Conservation (phyloP, 2,888 invertebrate species). For the Agrilus cyanescens region DNA sequence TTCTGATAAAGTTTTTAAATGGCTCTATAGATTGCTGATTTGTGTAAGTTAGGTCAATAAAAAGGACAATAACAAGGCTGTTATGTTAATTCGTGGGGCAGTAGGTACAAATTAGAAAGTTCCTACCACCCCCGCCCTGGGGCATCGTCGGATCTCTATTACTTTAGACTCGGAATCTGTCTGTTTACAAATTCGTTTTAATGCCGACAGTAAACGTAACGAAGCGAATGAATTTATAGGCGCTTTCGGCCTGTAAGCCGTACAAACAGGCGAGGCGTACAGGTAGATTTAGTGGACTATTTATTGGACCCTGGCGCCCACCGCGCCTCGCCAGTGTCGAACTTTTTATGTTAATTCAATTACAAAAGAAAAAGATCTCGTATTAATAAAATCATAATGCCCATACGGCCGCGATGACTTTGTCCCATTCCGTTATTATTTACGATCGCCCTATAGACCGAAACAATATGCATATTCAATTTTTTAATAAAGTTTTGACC, state of each 20-base stretch:
- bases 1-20: no score
- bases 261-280: no score
- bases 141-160: slow-evolving; percentile 18
- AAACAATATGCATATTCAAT: no score
- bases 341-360: slow-evolving; percentile 10
- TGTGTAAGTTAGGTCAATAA: slow-evolving; percentile 12
- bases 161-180: slow-evolving; percentile 21
- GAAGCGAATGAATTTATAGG: slow-evolving; percentile 26
- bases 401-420: no score
- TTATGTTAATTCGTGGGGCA: slow-evolving; percentile 20
- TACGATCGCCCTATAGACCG: no score
- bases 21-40: slow-evolving; percentile 3
- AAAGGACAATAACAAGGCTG: slow-evolving; percentile 17
- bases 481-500: no score
- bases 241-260: slow-evolving; percentile 12
- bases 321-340: slow-evolving; percentile 10
- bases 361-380: not conserved
- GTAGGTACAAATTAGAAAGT: no score
- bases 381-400: no score
- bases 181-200: slow-evolving; percentile 29
- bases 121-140: slow-evolving; percentile 18
- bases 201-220: slow-evolving; percentile 26
- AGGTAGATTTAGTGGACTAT: slow-evolving; percentile 21
- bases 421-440: no score
- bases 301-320: slow-evolving; percentile 22